These are phyloP conservation scores for Erebia aethiops DNA, from an alignment of 2,888 invertebrate genomes.

Conservation along the genomic window DNA sequence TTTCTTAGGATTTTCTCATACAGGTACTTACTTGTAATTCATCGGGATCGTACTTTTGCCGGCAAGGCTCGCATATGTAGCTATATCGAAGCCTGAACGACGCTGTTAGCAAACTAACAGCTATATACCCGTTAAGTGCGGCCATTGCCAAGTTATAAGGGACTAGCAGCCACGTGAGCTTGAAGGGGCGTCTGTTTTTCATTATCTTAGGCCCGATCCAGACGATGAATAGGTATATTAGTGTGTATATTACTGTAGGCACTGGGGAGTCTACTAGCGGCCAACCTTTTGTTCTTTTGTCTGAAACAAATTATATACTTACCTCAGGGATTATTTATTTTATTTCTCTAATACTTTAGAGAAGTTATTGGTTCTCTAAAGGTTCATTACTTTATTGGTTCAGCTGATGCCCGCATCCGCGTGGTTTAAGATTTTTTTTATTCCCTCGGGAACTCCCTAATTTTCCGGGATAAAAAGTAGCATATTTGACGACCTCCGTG, in stretches of 20 bases:
- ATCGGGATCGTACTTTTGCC: slow-evolving; percentile 88
- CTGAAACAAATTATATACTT: slow-evolving; percentile 73
- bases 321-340: no score
- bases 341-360: no score
- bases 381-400: no score
- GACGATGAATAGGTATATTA: slow-evolving; percentile 89
- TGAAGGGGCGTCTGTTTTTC: slow-evolving; percentile 89
- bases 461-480: no score
- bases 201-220: slow-evolving; percentile 92
- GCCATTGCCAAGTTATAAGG: slow-evolving; percentile 94
- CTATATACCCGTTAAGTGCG: slow-evolving; percentile 91
- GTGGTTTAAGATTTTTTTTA: no score
- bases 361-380: no score
- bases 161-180: slow-evolving; percentile 89
- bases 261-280: slow-evolving; percentile 91
- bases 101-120: slow-evolving; percentile 88
- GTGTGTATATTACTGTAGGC: slow-evolving; percentile 87
- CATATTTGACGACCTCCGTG: no score
- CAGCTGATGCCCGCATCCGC: no score
- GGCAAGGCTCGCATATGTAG: slow-evolving; percentile 93
- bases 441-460: no score
- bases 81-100: slow-evolving; percentile 90
- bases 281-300: slow-evolving; percentile 92
- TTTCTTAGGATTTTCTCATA: not conserved
- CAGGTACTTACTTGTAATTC: slow-evolving; percentile 88